Conservation (phyloP, 37 sponge, comb jelly and placozoan genomes). For the Halisarca cf. caerulea region DNA sequence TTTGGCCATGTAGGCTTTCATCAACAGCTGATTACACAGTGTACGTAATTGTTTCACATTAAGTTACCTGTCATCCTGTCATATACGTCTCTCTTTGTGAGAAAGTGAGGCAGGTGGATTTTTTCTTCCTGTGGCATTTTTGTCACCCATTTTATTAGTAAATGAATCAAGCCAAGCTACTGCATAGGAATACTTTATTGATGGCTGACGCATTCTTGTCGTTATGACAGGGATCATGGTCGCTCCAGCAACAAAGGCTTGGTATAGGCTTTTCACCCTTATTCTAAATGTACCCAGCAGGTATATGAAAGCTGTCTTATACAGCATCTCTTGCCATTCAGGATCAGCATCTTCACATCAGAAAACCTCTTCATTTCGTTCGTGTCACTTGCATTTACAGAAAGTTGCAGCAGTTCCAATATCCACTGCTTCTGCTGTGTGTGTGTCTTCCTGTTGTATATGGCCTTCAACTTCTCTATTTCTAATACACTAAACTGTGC, state of each 20-base stretch:
- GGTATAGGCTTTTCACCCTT: background rate
- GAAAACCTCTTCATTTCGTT: no score
- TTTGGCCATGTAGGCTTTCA: no score
- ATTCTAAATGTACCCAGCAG: background rate
- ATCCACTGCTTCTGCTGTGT: background rate
- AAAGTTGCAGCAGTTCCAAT: background rate
- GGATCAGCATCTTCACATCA: background rate
- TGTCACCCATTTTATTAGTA: slow-evolving; percentile 37
- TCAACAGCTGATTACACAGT: no score
- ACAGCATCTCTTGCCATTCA: background rate
- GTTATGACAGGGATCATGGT: background rate
- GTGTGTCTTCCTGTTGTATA: background rate
- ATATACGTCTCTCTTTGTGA: slow-evolving; percentile 51
- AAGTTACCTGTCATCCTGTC: slow-evolving; percentile 17
- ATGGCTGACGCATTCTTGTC: background rate
- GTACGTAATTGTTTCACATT: no score
- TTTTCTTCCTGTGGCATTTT: slow-evolving; percentile 50
- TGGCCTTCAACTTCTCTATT: background rate
- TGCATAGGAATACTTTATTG: background rate
- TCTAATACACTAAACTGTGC: background rate
- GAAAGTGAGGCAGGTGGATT: slow-evolving; percentile 49
- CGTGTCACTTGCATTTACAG: background rate
- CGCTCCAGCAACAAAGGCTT: background rate
- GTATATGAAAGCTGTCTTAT: background rate
- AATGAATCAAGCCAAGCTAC: slow-evolving; percentile 56